These are phyloP conservation scores for Limnodromus scolopaceus DNA, from an alignment of 2,797 vertebrate genomes.

Conservation along the genomic window DNA sequence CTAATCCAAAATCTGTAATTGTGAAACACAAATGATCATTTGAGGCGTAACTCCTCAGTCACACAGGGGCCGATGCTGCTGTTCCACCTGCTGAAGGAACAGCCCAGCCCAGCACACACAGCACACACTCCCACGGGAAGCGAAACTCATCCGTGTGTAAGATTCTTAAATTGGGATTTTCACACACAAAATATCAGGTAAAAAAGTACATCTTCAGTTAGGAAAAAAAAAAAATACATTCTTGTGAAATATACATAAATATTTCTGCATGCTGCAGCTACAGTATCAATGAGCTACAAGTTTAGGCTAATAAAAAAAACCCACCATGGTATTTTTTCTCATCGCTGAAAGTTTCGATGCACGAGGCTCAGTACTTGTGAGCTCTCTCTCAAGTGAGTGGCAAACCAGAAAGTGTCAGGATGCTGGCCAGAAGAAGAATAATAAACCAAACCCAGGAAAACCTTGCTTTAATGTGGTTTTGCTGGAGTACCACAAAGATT, in stretches of 20 bases:
- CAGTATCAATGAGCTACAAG: background rate
- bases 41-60: fast-evolving
- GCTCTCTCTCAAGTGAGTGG: background rate
- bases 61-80: no score
- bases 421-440: background rate
- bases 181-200: background rate
- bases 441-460: background rate
- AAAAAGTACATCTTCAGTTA: background rate
- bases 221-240: background rate
- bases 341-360: background rate
- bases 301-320: background rate
- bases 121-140: no score
- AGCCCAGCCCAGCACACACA: background rate
- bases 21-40: background rate
- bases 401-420: background rate
- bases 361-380: background rate
- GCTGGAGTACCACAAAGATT: background rate
- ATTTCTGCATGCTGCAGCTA: background rate
- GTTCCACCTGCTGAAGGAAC: background rate
- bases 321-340: background rate
- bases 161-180: background rate
- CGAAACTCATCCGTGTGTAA: fast-evolving
- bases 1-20: background rate
- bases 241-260: background rate
- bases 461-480: background rate